Percentiles rank a stretch among this genome's conserved stretches.
These are phyloP conservation scores for Myocastor coypus DNA, from an alignment of 2,113 vertebrate genomes.

Conservation along the genomic window DNA sequence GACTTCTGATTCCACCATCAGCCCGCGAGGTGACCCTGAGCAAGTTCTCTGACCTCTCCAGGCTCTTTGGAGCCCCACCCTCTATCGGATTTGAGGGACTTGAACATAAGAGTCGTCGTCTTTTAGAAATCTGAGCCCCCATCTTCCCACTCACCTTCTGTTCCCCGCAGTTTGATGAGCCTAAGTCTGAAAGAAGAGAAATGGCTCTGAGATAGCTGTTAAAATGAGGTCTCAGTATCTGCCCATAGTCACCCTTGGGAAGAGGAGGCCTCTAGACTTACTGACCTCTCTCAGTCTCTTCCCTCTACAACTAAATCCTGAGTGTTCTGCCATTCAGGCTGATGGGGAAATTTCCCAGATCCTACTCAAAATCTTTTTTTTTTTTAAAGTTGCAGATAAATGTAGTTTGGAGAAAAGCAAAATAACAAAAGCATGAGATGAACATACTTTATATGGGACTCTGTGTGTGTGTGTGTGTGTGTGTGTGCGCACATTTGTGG, in stretches of 20 bases:
- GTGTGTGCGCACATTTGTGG: neutral
- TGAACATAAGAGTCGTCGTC: neutral
- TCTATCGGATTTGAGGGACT: neutral
- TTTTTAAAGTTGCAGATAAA: constrained; percentile 14
- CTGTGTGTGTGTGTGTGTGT: neutral
- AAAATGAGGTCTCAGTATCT: neutral
- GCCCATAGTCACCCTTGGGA: neutral
- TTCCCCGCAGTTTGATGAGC: neutral
- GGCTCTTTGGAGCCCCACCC: neutral
- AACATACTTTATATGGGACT: neutral
- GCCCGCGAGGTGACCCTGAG: constrained; percentile 64
- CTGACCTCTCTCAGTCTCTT: neutral
- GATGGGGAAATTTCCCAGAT: neutral
- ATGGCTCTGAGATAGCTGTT: neutral
- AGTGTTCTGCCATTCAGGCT: neutral
- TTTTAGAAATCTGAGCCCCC: constrained; percentile 12
- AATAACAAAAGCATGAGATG: neutral
- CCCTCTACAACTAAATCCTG: neutral
- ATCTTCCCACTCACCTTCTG: neutral
- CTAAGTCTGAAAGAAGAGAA: constrained; percentile 8
- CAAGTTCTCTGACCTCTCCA: neutral
- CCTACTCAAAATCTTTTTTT: neutral
- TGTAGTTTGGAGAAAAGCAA: neutral
- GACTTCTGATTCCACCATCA: neutral
- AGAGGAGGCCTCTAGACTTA: neutral